Evolutionary conservation across 2,113 vertebrate species (phyloP).

Genomic region (Erpornis zantholeuca): DNA sequence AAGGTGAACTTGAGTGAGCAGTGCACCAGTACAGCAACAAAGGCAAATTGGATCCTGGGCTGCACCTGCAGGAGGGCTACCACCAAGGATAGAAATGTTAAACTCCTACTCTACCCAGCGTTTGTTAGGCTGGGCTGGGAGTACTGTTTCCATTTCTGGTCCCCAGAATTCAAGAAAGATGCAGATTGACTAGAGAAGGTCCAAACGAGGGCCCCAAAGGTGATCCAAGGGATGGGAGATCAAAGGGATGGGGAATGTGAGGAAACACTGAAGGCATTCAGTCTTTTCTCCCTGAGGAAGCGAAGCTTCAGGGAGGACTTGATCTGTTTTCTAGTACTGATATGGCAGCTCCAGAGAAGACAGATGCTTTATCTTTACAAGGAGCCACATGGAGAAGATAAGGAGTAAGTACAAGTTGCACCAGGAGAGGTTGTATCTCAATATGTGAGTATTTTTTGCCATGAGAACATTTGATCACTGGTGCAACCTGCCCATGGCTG

Average conservation of each 20-base stretch:
- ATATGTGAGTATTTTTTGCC: neutral
- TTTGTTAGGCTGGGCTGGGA: neutral
- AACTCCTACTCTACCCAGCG: accelerated
- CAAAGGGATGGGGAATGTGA: neutral
- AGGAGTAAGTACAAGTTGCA: neutral
- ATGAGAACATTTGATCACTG: neutral
- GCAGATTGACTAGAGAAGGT: neutral
- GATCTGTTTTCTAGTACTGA: neutral
- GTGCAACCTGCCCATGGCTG: neutral
- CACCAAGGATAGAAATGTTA: neutral
- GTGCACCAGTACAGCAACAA: neutral
- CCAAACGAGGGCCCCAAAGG: neutral
- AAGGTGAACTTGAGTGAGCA: neutral
- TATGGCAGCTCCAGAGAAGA: neutral
- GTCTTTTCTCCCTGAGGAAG: neutral
- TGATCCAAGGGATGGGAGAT: neutral
- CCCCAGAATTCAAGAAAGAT: neutral
- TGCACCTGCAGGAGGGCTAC: neutral
- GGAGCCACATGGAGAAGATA: neutral
- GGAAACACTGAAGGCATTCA: neutral
- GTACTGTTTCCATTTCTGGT: neutral
- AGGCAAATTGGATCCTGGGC: neutral
- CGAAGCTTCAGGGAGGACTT: neutral
- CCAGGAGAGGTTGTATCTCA: neutral
- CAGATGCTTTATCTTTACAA: neutral